Base-by-base conservation (phyloP, 2,113 vertebrate species). In the Cepphus grylle region DNA sequence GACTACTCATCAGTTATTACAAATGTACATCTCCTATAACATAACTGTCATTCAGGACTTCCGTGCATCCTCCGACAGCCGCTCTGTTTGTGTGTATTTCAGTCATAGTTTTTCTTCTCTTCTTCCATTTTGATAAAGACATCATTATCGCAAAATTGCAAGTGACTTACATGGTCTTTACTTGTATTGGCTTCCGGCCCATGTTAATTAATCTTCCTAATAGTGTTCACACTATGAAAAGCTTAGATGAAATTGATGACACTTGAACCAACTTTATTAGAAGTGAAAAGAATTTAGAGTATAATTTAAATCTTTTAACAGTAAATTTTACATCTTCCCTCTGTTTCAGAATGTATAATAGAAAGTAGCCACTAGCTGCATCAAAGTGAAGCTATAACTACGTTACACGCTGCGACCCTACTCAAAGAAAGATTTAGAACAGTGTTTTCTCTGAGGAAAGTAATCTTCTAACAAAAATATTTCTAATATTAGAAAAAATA, bases 371-470 rank as follows among this genome's bases (percentile, higher is more conserved):
- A 63, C 6, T 29, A 66, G 17, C 2, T 58, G 40, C 52, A 36
- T 49, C 27, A 58, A 74, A 91, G 11, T 34, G 32, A n/a, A 71
- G 38, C 6, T 45, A 18, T 50, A 40, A 62, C 59, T 84, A 40
- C 3, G 12, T 30, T 49, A 19, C 10, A 59, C 3, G 0, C 2
- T 90, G 9, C 0, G 1, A 72, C 6, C 4, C 5, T 27, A 49
- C 5, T 8, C 9, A 59, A 79, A 79, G 29, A 6, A 71, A 76
- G 10, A 47, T 21, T 70, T 42, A 72, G 32, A 87, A 66, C 11
- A 58, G 16, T 22, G 5, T 1, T 69, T 87, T 74, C 42, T 83
- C n/a, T 78, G 21, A 55, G 12, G 10, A 81, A 78, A 38, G 1
- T 15, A 34, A 36, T n/a, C 8, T 66, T 47, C 36, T 38, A 27